These are phyloP conservation scores for Burhinus oedicnemus DNA, from an alignment of 2,113 vertebrate genomes.

Conservation along the genomic window DNA sequence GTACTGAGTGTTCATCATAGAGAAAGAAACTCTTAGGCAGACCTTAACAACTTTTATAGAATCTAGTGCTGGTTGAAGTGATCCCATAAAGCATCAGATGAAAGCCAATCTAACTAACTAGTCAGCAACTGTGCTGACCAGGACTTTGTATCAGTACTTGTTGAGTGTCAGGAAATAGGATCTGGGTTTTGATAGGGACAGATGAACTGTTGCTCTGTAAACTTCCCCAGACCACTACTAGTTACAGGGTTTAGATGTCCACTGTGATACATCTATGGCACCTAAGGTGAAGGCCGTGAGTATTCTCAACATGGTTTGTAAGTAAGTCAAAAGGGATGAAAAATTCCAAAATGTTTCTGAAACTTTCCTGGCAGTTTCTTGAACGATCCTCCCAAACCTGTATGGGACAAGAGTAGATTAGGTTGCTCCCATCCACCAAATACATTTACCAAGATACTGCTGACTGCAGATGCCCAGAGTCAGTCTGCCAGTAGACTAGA, in stretches of 20 bases:
- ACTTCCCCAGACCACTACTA: neutral
- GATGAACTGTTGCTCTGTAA: neutral
- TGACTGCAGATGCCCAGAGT: no score
- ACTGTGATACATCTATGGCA: neutral
- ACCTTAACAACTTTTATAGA: neutral
- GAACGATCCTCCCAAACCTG: neutral
- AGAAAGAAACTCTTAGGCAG: neutral
- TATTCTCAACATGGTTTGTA: neutral
- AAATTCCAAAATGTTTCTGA: neutral
- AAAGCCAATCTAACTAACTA: neutral
- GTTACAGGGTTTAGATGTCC: neutral
- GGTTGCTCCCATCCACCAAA: neutral
- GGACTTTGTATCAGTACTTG: neutral
- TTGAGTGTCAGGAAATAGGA: neutral
- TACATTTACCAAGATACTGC: neutral
- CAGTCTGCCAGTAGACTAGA: no score
- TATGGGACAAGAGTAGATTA: neutral
- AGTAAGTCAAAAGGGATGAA: neutral
- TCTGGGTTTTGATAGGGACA: accelerated
- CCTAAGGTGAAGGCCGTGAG: neutral
- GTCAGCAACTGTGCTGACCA: neutral
- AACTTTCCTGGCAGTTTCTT: neutral
- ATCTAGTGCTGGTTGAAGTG: neutral
- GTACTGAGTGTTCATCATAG: accelerated
- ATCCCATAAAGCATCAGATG: neutral